Evolutionary conservation across 2,888 invertebrate genomes (phyloP), one percentile per base, ranked within the genome.

Genomic region (Cordylochernes scorpioides): DNA sequence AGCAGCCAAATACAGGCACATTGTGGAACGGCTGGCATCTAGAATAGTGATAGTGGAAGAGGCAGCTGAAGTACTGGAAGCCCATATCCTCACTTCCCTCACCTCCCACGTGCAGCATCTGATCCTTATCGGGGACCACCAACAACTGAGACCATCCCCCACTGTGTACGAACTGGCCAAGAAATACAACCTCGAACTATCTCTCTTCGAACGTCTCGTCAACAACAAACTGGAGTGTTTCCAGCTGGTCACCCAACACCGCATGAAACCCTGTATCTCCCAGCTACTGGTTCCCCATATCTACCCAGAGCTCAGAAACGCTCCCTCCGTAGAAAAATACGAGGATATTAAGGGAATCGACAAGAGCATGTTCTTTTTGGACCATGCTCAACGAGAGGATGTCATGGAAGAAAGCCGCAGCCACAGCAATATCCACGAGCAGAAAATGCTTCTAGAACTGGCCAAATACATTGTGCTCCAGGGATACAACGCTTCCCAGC

Each of bases 61-160:
- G 55, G 80, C 80, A 1, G 80, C 77, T 0, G 78, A 82, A 55
- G 71, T 80, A 0, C 51, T 78, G 18, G 84, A 84, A 48, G 62
- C 71, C 0, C 82, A 82, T 47, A 64, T 78, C n/a, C 55, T 78
- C 0, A 67, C 72, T 1, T 67, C 74, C 0, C 53, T 82, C 12
- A 71, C 71, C 1, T 51, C 60, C 15, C 51, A 63, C 27, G 71
- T 74, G 39, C 57, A 80, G 47, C 82, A 84, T 49, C 59, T 78
- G 1, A 71, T 84, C 44, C 60, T 82, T 10, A 74, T 82, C 36
- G 41, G 41, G 8, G 59, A 58, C 35, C 58, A 58, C 41, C 45
- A 55, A 28, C 59, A 59, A 39, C 45, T 59, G n/a, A 43, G 52
- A 13, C 59, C 59, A 12, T 50, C 42, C 28, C 49, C 54, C 5